These are phyloP conservation scores for Amiota minor DNA, from an alignment of 2,888 invertebrate genomes.

Conservation along the genomic window DNA sequence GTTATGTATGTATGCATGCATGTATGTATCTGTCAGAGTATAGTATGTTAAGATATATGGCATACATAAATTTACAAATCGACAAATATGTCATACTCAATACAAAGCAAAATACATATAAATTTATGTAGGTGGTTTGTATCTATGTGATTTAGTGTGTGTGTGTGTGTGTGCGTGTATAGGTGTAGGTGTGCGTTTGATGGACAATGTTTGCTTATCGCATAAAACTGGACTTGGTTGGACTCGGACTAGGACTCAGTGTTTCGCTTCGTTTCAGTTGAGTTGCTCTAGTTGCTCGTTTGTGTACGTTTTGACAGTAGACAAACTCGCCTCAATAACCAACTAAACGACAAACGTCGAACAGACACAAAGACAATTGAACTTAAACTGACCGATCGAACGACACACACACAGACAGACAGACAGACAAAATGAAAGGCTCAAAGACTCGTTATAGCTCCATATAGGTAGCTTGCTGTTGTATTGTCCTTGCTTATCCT, in stretches of 20 bases:
- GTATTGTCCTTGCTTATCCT: not conserved
- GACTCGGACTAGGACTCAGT: not conserved
- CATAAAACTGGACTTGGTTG: conserved; percentile 37
- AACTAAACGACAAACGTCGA: conserved; percentile 40
- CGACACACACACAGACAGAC: not conserved
- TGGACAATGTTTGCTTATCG: conserved; percentile 65
- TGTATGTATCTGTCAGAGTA: not conserved
- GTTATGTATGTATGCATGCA: not conserved
- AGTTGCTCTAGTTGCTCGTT: not conserved
- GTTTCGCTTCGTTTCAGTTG: not conserved
- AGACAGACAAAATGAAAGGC: no score
- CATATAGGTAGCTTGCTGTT: not conserved
- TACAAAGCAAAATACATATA: conserved; percentile 49
- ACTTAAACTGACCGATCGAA: conserved; percentile 46
- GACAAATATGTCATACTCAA: conserved; percentile 60
- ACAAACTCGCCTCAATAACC: conserved; percentile 3
- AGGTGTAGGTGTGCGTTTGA: conserved; percentile 60
- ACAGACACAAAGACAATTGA: no score
- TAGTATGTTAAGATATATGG: conserved; percentile 23
- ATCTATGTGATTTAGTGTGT: conserved; percentile 9
- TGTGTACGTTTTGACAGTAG: conserved; percentile 11
- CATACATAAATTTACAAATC: conserved; percentile 62
- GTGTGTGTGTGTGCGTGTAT: conserved; percentile 31
- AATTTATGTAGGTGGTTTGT: conserved; percentile 21
- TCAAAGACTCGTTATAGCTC: not conserved